Conservation (phyloP, 1,140 invertebrate species). For the Hycleus cichorii region DNA sequence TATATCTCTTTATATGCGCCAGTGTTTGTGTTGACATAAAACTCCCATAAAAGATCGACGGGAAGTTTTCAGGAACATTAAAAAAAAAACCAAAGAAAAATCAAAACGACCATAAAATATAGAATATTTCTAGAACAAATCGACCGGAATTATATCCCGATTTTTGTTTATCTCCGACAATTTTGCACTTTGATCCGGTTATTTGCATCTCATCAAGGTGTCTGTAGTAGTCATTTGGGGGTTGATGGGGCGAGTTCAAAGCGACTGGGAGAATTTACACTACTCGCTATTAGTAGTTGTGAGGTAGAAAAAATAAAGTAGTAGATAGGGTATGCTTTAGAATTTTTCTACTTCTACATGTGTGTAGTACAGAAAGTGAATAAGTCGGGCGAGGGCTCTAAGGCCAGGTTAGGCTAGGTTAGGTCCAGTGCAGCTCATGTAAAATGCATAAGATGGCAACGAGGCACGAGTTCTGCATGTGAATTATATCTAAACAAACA, state of each 20-base stretch:
- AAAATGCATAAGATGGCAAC: conserved; percentile 49
- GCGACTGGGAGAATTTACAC: too few relatives aligned
- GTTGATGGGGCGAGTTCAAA: too few relatives aligned
- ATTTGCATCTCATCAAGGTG: conserved; percentile 1
- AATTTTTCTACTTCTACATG: too few relatives aligned
- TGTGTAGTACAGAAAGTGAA: conserved; percentile 28
- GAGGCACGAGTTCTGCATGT: conserved; percentile 36
- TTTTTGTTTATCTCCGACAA: too few relatives aligned
- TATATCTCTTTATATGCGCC: conserved; percentile 16
- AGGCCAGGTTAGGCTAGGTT: conserved; percentile 39
- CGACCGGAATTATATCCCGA: too few relatives aligned
- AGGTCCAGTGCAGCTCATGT: conserved; percentile 45
- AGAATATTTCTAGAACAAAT: too few relatives aligned
- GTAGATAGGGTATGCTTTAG: too few relatives aligned
- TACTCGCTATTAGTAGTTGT: too few relatives aligned
- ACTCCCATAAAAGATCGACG: conserved; percentile 29
- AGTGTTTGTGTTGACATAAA: conserved; percentile 24
- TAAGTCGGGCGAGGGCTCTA: conserved; percentile 30
- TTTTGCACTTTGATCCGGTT: background rate
- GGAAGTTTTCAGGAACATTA: background rate
- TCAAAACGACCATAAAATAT: too few relatives aligned
- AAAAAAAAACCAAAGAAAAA: too few relatives aligned
- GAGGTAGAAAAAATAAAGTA: too few relatives aligned
- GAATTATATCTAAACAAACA: conserved; percentile 41
- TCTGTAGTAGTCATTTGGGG: too few relatives aligned